phyloP scores from a whole-genome alignment of 53 echinoderm and acorn worm genomes.

The Luidia sarsii region DNA sequence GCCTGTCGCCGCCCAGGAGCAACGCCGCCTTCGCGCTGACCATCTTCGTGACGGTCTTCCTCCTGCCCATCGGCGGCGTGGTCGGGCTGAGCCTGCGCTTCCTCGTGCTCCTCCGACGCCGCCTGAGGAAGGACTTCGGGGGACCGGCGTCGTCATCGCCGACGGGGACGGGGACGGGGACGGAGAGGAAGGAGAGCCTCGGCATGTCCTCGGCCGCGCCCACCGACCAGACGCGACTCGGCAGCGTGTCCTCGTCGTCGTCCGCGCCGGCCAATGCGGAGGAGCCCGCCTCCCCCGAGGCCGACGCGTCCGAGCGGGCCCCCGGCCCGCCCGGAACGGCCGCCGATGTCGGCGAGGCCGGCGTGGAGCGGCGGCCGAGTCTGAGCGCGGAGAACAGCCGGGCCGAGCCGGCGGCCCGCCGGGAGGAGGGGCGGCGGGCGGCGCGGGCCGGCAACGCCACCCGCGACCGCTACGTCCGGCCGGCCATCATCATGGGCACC shows the following conservation, averaged over 20 bases:
- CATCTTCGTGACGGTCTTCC: constrained; percentile 3
- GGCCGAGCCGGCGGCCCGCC: not conserved
- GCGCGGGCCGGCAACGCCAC: not conserved
- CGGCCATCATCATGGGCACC: constrained; percentile 22
- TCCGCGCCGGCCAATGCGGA: not conserved
- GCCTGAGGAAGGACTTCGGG: not conserved
- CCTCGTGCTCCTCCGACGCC: constrained; percentile 6
- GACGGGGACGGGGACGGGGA: not conserved
- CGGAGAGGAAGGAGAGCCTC: not conserved
- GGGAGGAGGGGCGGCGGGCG: not conserved
- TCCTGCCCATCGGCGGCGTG: constrained; percentile 1
- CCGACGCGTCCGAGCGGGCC: not conserved
- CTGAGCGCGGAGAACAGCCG: not conserved
- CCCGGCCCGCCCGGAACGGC: not conserved
- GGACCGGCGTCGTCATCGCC: not conserved
- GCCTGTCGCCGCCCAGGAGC: constrained; percentile 16
- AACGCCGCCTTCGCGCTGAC: not conserved
- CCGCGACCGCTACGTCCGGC: constrained; percentile 8
- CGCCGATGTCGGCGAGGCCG: not conserved
- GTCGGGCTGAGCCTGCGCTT: constrained; percentile 30
- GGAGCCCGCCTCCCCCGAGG: not conserved
- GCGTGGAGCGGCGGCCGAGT: not conserved
- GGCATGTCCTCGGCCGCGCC: not conserved
- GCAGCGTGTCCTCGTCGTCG: not conserved
- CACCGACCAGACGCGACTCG: not conserved